Conservation (phyloP, 2,797 vertebrate genomes). For the Anguilla marmorata region DNA sequence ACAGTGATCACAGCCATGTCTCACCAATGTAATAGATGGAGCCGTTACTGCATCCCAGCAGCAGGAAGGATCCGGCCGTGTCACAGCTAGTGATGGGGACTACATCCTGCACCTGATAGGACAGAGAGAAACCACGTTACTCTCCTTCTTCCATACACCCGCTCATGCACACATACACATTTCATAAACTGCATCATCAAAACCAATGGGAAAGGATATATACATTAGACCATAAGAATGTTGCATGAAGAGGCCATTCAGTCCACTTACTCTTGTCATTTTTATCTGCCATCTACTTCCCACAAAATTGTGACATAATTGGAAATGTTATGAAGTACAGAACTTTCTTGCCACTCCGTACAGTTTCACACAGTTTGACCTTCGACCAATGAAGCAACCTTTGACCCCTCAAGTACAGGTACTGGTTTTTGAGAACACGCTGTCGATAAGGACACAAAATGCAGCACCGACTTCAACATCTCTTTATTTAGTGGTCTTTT, state of each 20-base stretch:
- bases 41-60: conserved; percentile 94
- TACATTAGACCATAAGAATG: too few relatives aligned
- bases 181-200: not conserved
- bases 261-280: too few relatives aligned
- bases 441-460: not conserved
- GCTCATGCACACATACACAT: not conserved
- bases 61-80: conserved; percentile 92
- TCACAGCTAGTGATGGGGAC: conserved; percentile 97
- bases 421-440: not conserved
- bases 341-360: not conserved
- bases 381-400: not conserved
- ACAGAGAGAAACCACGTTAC: not conserved
- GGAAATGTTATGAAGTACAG: not conserved
- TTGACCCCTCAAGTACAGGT: not conserved
- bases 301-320: not conserved
- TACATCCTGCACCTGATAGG: conserved; percentile 91
- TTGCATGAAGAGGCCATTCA: not conserved
- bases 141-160: not conserved
- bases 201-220: not conserved
- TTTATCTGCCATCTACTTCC: not conserved
- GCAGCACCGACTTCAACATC: not conserved
- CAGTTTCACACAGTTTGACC: not conserved
- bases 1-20: conserved; percentile 32
- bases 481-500: not conserved
- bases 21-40: conserved; percentile 98